Evolutionary conservation across 2,113 vertebrate species (phyloP).

Genomic region (Perccottus glenii): DNA sequence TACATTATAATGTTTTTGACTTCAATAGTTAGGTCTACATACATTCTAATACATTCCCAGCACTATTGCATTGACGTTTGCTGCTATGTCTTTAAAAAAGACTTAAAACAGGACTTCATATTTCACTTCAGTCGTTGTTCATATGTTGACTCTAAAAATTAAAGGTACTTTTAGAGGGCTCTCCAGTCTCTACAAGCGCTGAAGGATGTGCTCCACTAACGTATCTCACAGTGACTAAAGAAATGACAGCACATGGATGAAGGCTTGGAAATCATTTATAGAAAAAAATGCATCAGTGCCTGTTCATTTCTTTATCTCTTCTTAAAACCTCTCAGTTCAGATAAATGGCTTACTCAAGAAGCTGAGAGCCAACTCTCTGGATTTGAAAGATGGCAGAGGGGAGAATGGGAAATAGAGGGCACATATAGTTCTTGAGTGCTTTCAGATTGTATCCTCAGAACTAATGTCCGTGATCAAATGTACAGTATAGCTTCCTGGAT

Average conservation of each 20-base stretch:
- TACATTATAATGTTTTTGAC: too few species aligned
- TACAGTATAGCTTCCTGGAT: not conserved
- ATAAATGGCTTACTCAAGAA: slow-evolving; percentile 12
- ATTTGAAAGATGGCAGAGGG: not conserved
- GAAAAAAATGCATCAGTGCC: slow-evolving; percentile 19
- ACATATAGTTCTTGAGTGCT: not conserved
- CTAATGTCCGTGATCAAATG: not conserved
- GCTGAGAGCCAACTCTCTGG: slow-evolving; percentile 14
- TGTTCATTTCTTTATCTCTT: slow-evolving; percentile 20
- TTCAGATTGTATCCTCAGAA: not conserved
- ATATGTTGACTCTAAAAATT: slow-evolving; percentile 49
- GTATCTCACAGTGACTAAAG: slow-evolving; percentile 19
- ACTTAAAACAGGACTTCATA: slow-evolving; percentile 23
- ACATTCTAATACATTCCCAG: too few species aligned
- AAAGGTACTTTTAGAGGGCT: slow-evolving; percentile 25
- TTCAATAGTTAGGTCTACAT: too few species aligned
- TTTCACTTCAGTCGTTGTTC: slow-evolving; percentile 46
- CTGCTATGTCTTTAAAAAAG: slow-evolving; percentile 7
- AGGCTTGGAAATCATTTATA: slow-evolving; percentile 26
- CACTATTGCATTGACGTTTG: not conserved
- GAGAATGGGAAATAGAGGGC: not conserved
- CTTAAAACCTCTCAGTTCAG: slow-evolving; percentile 10
- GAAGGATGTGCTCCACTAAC: slow-evolving; percentile 27
- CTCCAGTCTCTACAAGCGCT: slow-evolving; percentile 22
- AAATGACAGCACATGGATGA: slow-evolving; percentile 7